A percentile compares a stretch with the other conserved stretches of the same genome.
Evolutionary conservation across 2,113 vertebrate genomes (phyloP).

Genomic region (Gallinago paraguaiae): DNA sequence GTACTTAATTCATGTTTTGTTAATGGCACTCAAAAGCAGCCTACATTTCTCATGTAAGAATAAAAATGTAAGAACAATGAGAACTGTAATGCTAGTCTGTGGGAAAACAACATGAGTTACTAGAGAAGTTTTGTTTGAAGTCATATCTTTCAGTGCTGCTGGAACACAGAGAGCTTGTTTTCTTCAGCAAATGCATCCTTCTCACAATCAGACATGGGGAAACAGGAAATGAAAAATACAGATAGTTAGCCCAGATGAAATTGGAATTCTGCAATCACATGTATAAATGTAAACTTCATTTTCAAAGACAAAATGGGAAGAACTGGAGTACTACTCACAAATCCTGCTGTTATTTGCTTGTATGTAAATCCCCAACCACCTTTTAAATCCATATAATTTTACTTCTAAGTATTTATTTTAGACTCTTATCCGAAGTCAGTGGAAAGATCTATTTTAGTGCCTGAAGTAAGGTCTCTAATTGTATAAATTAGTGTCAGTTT

Average conservation of each 20-base stretch:
- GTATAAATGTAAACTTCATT: neutral
- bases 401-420: neutral
- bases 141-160: neutral
- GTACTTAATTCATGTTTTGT: neutral
- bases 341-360: neutral
- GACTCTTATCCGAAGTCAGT: neutral
- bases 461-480: neutral
- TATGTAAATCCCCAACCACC: neutral
- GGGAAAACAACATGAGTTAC: neutral
- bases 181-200: neutral
- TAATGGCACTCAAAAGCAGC: neutral
- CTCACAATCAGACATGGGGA: neutral
- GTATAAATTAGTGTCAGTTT: neutral
- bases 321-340: neutral
- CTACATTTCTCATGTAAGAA: neutral
- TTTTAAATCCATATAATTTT: neutral
- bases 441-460: neutral
- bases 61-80: neutral
- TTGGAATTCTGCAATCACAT: neutral
- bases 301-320: neutral
- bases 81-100: neutral
- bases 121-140: neutral
- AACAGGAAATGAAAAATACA: slow-evolving; percentile 11
- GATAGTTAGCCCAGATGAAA: neutral
- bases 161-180: neutral